Evolutionary conservation across 2,113 vertebrate genomes (phyloP).

Genomic region (Larimichthys polyactis): DNA sequence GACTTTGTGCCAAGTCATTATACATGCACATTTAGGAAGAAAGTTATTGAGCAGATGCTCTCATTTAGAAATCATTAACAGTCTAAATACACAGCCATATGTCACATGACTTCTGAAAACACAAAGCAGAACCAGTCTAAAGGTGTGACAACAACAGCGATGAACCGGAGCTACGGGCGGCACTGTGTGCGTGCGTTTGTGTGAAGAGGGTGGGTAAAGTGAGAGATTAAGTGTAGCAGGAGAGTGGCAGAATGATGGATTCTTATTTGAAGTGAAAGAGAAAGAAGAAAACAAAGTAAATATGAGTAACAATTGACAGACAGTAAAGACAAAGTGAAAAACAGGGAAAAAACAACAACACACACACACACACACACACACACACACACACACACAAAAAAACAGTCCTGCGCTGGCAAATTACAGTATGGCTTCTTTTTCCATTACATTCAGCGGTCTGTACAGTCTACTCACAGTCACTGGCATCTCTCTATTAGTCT

Average conservation of each 20-base stretch:
- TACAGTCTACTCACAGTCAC: neutral
- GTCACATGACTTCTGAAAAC: slow-evolving; percentile 35
- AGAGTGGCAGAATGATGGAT: neutral
- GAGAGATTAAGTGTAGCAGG: neutral
- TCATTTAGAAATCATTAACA: slow-evolving; percentile 44
- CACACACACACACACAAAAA: neutral
- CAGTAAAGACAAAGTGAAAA: neutral
- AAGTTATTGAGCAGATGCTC: slow-evolving; percentile 50
- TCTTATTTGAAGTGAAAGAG: neutral
- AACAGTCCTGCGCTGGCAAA: slow-evolving; percentile 46
- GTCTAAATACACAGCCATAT: slow-evolving; percentile 20
- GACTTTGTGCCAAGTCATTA: slow-evolving; percentile 52
- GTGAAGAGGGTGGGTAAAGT: neutral
- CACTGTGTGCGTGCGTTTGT: neutral
- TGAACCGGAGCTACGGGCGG: neutral
- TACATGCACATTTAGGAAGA: slow-evolving; percentile 43
- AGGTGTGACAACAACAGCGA: neutral
- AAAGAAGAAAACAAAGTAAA: neutral
- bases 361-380: neutral
- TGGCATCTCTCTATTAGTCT: neutral
- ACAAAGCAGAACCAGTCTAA: slow-evolving; percentile 30
- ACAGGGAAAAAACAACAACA: neutral
- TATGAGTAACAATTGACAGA: neutral
- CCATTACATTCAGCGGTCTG: slow-evolving; percentile 34
- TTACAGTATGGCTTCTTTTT: slow-evolving; percentile 43